A percentile compares a stretch with the other conserved stretches of the same genome.
phyloP scores from a whole-genome alignment of 2,113 vertebrate species.

The Hepsetus odoe region DNA sequence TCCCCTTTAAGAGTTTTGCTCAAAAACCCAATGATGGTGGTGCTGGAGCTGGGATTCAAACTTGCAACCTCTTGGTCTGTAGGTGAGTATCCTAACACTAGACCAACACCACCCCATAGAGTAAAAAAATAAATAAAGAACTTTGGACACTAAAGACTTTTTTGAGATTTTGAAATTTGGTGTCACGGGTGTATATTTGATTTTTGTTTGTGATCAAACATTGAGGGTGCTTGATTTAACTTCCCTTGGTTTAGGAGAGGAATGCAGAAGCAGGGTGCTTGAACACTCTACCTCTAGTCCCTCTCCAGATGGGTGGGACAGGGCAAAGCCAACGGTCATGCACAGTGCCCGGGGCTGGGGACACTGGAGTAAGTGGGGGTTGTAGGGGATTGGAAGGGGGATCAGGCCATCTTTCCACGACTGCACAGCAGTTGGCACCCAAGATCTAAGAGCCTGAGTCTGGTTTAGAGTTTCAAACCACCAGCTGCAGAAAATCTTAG shows the following conservation, averaged over 20 bases:
- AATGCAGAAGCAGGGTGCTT: neutral
- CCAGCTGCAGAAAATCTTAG: constrained; percentile 46
- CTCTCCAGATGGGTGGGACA: constrained; percentile 14
- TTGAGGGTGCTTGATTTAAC: neutral
- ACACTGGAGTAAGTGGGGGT: neutral
- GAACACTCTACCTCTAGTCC: neutral
- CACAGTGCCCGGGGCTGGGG: neutral
- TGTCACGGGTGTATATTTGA: too few relatives aligned
- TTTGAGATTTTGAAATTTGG: too few relatives aligned
- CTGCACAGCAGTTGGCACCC: constrained; percentile 35
- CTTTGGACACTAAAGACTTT: too few relatives aligned
- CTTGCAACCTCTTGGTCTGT: too few relatives aligned
- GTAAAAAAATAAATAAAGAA: too few relatives aligned
- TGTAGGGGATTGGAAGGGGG: neutral
- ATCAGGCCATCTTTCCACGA: constrained; percentile 39
- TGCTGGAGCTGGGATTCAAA: too few relatives aligned
- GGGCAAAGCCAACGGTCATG: constrained; percentile 24
- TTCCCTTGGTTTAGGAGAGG: neutral
- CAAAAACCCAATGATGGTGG: too few relatives aligned
- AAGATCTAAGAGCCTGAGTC: constrained; percentile 32
- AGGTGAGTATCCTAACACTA: too few relatives aligned
- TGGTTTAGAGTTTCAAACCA: constrained; percentile 42
- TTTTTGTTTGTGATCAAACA: neutral
- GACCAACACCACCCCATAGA: too few relatives aligned
- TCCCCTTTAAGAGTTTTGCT: too few relatives aligned